Percentiles rank a stretch among this genome's conserved stretches.
Evolutionary conservation across 2,797 vertebrate genomes (phyloP).

Genomic region (Parauchenoglanis ngamensis): DNA sequence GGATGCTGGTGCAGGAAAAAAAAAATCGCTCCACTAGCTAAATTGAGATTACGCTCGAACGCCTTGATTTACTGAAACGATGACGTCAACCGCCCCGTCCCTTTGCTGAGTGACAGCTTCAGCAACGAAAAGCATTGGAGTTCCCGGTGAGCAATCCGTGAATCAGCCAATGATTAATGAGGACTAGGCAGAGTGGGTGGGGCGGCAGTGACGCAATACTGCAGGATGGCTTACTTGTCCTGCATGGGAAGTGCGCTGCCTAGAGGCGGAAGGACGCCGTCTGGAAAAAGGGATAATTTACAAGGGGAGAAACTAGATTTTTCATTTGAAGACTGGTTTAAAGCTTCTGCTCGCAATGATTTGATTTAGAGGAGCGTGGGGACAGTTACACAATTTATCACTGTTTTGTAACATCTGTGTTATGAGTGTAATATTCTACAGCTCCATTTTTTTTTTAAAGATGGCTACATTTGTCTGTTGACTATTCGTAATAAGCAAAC

Average conservation of each 20-base stretch:
- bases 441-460: too few species aligned
- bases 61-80: conserved; percentile 77
- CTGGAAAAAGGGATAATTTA: neutral
- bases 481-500: neutral
- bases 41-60: conserved; percentile 68
- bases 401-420: neutral
- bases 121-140: conserved; percentile 61
- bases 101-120: conserved; percentile 57
- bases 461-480: neutral
- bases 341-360: neutral
- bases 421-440: too few species aligned
- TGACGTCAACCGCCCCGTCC: conserved; percentile 80
- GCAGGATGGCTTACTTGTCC: conserved; percentile 77
- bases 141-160: conserved; percentile 37
- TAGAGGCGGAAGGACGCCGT: conserved; percentile 48
- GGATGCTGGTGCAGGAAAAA: conserved; percentile 47
- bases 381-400: neutral
- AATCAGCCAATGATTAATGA: conserved; percentile 63
- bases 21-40: conserved; percentile 59
- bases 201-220: conserved; percentile 77
- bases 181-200: conserved; percentile 9
- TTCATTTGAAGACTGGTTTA: neutral
- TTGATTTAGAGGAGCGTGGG: neutral
- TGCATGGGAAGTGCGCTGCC: conserved; percentile 63
- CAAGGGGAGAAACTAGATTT: neutral